A percentile compares a stretch with the other conserved stretches of the same genome.
Conservation (phyloP, 2,888 invertebrate genomes). For the Drosophila cracens region DNA sequence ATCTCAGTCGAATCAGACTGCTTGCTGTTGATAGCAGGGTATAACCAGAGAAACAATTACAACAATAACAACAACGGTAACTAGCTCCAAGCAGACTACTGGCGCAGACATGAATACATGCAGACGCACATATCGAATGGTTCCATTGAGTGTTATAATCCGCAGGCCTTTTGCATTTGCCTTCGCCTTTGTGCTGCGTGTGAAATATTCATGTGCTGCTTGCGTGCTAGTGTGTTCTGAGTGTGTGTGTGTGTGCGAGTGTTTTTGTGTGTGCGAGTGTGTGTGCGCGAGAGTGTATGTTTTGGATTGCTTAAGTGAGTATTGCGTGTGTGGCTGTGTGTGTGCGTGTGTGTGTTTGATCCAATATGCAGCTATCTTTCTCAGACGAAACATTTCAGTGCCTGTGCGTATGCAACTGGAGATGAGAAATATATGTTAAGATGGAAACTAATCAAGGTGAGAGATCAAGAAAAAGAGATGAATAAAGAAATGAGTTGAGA, state of each 20-base stretch:
- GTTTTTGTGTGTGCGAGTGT: neutral
- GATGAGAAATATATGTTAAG: neutral
- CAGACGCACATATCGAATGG: slow-evolving; percentile 38
- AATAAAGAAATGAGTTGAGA: neutral
- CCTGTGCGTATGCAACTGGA: slow-evolving; percentile 9
- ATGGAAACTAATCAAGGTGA: slow-evolving; percentile 8
- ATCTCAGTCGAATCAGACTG: neutral
- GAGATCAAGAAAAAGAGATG: neutral
- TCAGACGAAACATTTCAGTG: neutral
- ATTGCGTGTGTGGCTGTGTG: slow-evolving; percentile 1
- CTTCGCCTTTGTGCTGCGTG: slow-evolving; percentile 51
- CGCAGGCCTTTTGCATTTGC: slow-evolving; percentile 69
- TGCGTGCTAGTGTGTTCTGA: slow-evolving; percentile 1
- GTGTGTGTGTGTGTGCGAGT: neutral
- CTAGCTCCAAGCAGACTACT: slow-evolving; percentile 2
- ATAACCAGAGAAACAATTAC: neutral
- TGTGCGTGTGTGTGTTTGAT: neutral
- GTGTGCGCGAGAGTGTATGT: slow-evolving; percentile 4
- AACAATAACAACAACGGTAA: slow-evolving; percentile 11
- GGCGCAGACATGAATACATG: slow-evolving; percentile 4
- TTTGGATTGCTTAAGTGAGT: slow-evolving; percentile 8
- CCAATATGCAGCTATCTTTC: slow-evolving; percentile 28
- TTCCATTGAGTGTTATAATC: slow-evolving; percentile 74
- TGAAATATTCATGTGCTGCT: slow-evolving; percentile 70
- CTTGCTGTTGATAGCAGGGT: neutral